Evolutionary conservation across 2,113 vertebrate species (phyloP).

Genomic region (Pseudonaja textilis): DNA sequence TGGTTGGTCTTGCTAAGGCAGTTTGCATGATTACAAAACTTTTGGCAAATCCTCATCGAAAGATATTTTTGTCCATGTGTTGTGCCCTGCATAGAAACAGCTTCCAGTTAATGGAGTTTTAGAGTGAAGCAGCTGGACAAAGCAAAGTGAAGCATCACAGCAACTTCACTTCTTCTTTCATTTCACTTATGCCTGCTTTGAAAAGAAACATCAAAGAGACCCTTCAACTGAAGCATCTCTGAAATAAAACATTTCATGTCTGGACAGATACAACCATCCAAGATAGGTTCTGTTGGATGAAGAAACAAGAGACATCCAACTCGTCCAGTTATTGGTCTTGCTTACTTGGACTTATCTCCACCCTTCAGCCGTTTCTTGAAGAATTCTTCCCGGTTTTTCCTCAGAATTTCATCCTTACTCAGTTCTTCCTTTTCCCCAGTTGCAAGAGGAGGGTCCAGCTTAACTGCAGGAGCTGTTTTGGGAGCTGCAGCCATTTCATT

Average conservation of each 20-base stretch:
- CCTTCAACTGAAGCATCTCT: not conserved
- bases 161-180: not conserved
- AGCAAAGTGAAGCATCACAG: not conserved
- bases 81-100: not conserved
- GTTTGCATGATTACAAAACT: not conserved
- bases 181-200: not conserved
- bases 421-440: constrained; percentile 76
- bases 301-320: not conserved
- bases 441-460: constrained; percentile 27
- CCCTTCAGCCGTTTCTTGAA: constrained; percentile 79
- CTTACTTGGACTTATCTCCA: constrained; percentile 79
- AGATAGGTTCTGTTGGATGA: not conserved
- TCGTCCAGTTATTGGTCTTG: not conserved
- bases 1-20: not conserved
- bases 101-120: not conserved
- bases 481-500: constrained; percentile 64
- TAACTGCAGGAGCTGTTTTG: constrained; percentile 65
- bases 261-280: not conserved
- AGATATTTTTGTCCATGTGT: not conserved
- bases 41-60: not conserved
- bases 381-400: constrained; percentile 86
- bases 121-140: not conserved
- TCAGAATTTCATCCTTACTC: constrained; percentile 83
- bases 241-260: not conserved
- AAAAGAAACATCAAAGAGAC: not conserved